Base-by-base conservation (phyloP, 35 echinoderm and acorn worm genomes). In the Hemicentrotus pulcherrimus region DNA sequence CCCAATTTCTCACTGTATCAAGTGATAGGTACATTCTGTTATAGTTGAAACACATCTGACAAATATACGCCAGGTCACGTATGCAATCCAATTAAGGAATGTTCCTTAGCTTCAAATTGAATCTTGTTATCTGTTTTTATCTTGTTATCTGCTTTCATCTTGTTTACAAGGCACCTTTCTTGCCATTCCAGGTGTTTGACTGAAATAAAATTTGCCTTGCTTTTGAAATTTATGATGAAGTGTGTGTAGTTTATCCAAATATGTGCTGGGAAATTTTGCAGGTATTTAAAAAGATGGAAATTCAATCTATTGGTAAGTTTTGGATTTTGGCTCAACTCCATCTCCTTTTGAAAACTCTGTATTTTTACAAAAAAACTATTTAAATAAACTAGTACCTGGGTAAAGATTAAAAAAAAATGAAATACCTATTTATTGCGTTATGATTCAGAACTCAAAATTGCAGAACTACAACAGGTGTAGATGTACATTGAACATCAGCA, bases 131-230 rank as follows among this genome's bases (percentile, higher is more conserved):
- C 65, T 78, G 5, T 78, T 78, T 78, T 78, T 78, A 78, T 78
- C 65, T 78, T 78, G 65, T 78, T 78, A 78, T 78, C 65, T 78
- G 65, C 65, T n/a, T 78, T 78, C n/a, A n/a, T 78, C 65, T 28
- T 78, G 28, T 78, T 78, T 78, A 78, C 9, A 78, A 30, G 65
- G 28, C 22, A 78, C 19, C 28, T 78, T 78, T 78, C 65, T 78
- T 78, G 65, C 65, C 65, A 28, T 78, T n/a, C 65, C 19, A 78
- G 65, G 18, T 78, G 24, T 22, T 78, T 78, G 22, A 78, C 65
- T 78, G 65, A 78, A 78, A 78, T 78, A 78, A 78, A 78, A 28
- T 28, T 22, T 78, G 65, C 65, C 65, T 78, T 78, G 65, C 22
- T 8, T 78, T 78, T n/a, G 65, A 78, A 28, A 28, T 70, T 70